Evolutionary conservation across 1,140 invertebrate genomes (phyloP).

Genomic region (Papilio helenus): DNA sequence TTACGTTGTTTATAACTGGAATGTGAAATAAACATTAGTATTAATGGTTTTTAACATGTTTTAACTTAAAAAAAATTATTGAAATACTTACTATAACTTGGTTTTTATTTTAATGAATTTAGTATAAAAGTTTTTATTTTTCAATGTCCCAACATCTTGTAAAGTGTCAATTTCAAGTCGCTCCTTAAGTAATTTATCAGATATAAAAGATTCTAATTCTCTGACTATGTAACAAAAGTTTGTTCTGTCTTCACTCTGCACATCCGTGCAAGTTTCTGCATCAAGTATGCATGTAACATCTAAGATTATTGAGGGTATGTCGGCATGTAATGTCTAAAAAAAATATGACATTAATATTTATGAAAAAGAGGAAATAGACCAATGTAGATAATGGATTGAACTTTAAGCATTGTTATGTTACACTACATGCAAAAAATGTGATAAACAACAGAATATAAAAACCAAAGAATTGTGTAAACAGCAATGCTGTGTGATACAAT

Average conservation of each 20-base stretch:
- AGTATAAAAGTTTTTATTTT: constrained; percentile 95
- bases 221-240: constrained; percentile 91
- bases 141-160: constrained; percentile 95
- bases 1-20: constrained; percentile 99
- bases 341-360: not conserved
- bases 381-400: not conserved
- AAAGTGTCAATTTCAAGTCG: constrained; percentile 96
- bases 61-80: not conserved
- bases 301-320: constrained; percentile 89
- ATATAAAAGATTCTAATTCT: constrained; percentile 91
- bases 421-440: too few relatives aligned
- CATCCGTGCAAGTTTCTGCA: constrained; percentile 87
- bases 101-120: constrained; percentile 99
- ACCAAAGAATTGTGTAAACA: too few relatives aligned
- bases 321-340: constrained; percentile 87
- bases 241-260: constrained; percentile 86
- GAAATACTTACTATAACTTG: constrained; percentile 95
- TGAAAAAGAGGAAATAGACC: not conserved
- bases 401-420: too few relatives aligned
- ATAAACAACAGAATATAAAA: too few relatives aligned
- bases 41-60: not conserved
- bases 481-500: too few relatives aligned
- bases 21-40: constrained; percentile 63
- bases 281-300: constrained; percentile 92
- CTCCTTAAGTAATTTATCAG: constrained; percentile 95